Base-by-base conservation (phyloP, 2,888 invertebrate genomes). In the Drosophila fungiperda region DNA sequence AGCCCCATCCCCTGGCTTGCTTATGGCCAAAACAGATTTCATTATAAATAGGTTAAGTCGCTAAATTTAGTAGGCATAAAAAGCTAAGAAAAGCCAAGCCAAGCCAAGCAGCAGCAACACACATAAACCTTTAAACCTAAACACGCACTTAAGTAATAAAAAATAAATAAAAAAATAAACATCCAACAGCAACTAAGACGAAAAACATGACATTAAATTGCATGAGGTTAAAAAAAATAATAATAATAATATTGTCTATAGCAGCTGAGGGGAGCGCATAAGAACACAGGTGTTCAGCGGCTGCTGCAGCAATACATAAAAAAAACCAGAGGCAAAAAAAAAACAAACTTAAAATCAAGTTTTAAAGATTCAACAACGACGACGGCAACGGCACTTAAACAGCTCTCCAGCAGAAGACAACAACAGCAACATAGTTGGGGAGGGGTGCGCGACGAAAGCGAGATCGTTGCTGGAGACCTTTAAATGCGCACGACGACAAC, bases 131-230 rank as follows among this genome's bases (percentile, higher is more conserved):
- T 86, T 88, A 90, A 88, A 88, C 86, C 88, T 88, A 81, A 88
- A 90, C 89, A 90, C 87, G 87, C 90, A 88, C 90, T 90, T 87
- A 87, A 86, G 89, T 80, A 88, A 89, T 89, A 89, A 87, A 90
- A 89, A 80, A 64, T 15, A 42, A 62, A 73, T n/a, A 66, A 63
- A 52, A 42, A 48, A 53, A 71, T 29, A 60, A 74, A 69, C 55
- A 42, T 62, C 55, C 71, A 78, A 78, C 78, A 82, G 73, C 88
- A 76, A 86, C 88, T 84, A 85, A 84, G 89, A 86, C 82, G 89
- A 86, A 84, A 84, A 86, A 86, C 89, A 87, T 87, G 90, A 90
- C 90, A 87, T 87, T 90, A 90, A 90, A 90, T 87, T 88, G 90
- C 86, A 88, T 79, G 90, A 76, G 90, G 88, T 72, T 83, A 69